These are phyloP conservation scores for Xiphydria camelus DNA, from an alignment of 2,888 invertebrate genomes.

Conservation along the genomic window DNA sequence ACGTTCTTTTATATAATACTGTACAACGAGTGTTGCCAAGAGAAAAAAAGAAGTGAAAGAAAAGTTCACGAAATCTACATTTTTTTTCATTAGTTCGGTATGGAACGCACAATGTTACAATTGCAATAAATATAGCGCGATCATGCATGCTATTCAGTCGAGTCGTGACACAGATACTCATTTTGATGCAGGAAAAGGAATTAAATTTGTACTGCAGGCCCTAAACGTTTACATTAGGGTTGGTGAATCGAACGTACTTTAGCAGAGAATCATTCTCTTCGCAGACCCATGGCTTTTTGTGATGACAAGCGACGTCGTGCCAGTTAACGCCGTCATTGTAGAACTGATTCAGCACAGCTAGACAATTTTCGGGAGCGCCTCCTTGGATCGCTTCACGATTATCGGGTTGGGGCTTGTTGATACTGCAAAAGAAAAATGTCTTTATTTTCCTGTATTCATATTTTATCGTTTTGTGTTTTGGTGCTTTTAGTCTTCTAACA, in stretches of 20 bases:
- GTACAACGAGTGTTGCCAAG: too few relatives aligned
- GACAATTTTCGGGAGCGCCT: slow-evolving; percentile 83
- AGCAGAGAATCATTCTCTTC: slow-evolving; percentile 86
- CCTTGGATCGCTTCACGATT: slow-evolving; percentile 82
- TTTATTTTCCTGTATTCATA: neutral
- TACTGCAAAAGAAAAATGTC: slow-evolving; percentile 50
- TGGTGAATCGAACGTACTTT: slow-evolving; percentile 81
- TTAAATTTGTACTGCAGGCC: too few relatives aligned
- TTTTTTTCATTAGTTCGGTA: slow-evolving; percentile 3
- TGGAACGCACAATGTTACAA: slow-evolving; percentile 8
- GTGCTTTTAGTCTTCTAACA: too few relatives aligned
- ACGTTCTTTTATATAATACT: neutral
- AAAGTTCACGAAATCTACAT: too few relatives aligned
- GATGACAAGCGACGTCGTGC: slow-evolving; percentile 90
- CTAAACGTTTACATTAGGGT: slow-evolving; percentile 77
- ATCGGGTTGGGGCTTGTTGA: slow-evolving; percentile 85
- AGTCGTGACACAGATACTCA: neutral
- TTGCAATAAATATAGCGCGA: slow-evolving; percentile 46
- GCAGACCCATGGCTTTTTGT: slow-evolving; percentile 85
- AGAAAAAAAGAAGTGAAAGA: neutral
- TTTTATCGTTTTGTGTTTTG: too few relatives aligned
- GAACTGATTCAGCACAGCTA: slow-evolving; percentile 85
- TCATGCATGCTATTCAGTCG: slow-evolving; percentile 50
- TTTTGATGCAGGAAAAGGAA: neutral
- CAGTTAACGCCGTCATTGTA: slow-evolving; percentile 90